A percentile compares a stretch with the other conserved stretches of the same genome.
Evolutionary conservation across 2,113 vertebrate genomes (phyloP).

Genomic region (Tragelaphus buxtoni): DNA sequence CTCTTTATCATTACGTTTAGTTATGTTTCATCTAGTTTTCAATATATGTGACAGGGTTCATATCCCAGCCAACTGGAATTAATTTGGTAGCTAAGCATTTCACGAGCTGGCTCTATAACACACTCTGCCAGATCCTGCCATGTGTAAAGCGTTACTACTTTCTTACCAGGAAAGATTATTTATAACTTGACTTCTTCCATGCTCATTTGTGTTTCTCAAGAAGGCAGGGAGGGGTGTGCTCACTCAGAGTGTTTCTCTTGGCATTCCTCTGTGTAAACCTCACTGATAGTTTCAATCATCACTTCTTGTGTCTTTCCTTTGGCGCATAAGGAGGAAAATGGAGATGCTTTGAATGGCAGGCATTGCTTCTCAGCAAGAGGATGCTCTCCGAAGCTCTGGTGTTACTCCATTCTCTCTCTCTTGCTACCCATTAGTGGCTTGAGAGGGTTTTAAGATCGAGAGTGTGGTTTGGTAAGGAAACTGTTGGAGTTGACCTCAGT

Average conservation of each 20-base stretch:
- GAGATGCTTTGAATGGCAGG: background rate
- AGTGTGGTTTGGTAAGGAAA: background rate
- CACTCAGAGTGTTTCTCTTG: background rate
- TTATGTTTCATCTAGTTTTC: conserved; percentile 50
- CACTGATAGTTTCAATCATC: background rate
- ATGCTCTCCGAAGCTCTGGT: background rate
- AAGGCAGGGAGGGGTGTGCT: background rate
- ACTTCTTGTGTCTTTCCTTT: background rate
- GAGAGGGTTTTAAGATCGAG: background rate
- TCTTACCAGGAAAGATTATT: background rate
- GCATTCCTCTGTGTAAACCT: background rate
- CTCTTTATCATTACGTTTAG: conserved; percentile 23
- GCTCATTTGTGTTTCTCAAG: conserved; percentile 43
- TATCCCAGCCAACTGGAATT: conserved; percentile 42
- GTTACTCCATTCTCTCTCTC: background rate
- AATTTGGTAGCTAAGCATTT: conserved; percentile 33
- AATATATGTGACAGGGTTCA: conserved; percentile 41
- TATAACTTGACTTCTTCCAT: background rate
- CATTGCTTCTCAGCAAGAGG: background rate
- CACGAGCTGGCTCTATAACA: background rate
- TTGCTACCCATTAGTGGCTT: background rate
- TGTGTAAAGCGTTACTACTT: conserved; percentile 4
- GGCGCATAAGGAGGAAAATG: background rate
- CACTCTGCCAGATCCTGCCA: conserved; percentile 13
- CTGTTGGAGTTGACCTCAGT: background rate